Percentiles rank a stretch among this genome's conserved stretches.
These are phyloP conservation scores for Acanthococcus lagerstroemiae DNA, from an alignment of 2,888 invertebrate species.

Conservation along the genomic window DNA sequence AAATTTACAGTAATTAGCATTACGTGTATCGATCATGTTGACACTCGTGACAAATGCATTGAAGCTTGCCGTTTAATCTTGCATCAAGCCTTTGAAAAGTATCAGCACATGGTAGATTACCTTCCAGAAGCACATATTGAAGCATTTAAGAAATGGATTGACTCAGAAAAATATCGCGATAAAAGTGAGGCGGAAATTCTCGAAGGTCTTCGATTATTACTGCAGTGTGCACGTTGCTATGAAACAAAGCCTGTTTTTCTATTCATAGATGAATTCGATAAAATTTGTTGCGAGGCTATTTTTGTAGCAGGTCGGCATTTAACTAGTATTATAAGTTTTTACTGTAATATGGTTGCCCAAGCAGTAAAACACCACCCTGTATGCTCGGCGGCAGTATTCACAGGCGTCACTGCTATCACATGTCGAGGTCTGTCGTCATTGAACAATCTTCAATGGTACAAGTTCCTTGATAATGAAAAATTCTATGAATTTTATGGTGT, in stretches of 20 bases:
- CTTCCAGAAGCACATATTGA: not conserved
- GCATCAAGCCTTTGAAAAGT: not conserved
- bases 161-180: not conserved
- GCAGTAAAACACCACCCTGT: not conserved
- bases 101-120: not conserved
- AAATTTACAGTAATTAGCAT: not conserved
- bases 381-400: not conserved
- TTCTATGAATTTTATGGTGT: not conserved
- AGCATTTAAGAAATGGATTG: no score
- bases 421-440: not conserved
- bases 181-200: not conserved
- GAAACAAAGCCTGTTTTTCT: not conserved
- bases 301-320: not conserved
- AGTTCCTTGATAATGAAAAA: not conserved
- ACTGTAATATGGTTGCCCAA: not conserved
- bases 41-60: not conserved
- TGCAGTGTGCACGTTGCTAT: not conserved
- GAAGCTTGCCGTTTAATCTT: not conserved
- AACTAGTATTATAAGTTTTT: not conserved
- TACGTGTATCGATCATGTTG: not conserved
- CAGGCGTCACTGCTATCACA: not conserved
- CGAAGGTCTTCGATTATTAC: not conserved
- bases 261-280: slow-evolving; percentile 4
- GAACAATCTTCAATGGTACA: not conserved
- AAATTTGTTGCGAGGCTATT: not conserved